Evolutionary conservation across 2,113 vertebrate genomes (phyloP).

Genomic region (Pseudorasbora parva): DNA sequence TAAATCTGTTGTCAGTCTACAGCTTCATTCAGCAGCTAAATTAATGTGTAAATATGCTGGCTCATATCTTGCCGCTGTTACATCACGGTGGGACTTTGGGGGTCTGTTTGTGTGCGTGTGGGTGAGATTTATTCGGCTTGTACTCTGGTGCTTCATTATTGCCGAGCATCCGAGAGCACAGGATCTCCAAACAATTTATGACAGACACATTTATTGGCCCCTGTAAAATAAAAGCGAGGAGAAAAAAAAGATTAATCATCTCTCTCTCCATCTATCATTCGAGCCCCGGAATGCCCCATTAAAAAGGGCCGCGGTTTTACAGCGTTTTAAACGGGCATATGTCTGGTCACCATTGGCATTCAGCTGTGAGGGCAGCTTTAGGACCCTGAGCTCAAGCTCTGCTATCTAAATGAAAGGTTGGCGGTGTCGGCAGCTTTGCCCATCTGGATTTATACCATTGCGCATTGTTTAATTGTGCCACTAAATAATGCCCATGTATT

Average conservation of each 20-base stretch:
- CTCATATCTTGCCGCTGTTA: constrained; percentile 42
- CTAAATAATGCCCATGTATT: constrained; percentile 62
- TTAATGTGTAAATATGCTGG: constrained; percentile 44
- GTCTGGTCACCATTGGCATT: constrained; percentile 57
- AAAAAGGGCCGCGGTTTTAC: constrained; percentile 60
- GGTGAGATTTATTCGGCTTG: constrained; percentile 57
- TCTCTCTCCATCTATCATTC: constrained; percentile 45
- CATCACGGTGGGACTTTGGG: constrained; percentile 40
- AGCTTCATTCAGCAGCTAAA: constrained; percentile 32
- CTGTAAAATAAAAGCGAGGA: constrained; percentile 58
- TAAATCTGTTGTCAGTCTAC: constrained; percentile 12
- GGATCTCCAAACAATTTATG: constrained; percentile 64
- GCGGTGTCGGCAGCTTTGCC: constrained; percentile 37
- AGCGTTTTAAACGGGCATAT: constrained; percentile 60
- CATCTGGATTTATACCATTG: constrained; percentile 47
- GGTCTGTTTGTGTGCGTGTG: constrained; percentile 44
- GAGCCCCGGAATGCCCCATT: constrained; percentile 54
- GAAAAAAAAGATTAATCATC: constrained; percentile 56
- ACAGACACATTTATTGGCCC: constrained; percentile 62
- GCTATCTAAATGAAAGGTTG: constrained; percentile 49
- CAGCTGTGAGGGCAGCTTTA: constrained; percentile 51
- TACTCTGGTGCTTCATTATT: constrained; percentile 59
- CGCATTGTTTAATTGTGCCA: constrained; percentile 57
- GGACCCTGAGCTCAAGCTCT: constrained; percentile 51
- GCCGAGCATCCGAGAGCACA: constrained; percentile 48